Base-by-base conservation (phyloP, 2,797 vertebrate species). In the Liasis olivaceus region DNA sequence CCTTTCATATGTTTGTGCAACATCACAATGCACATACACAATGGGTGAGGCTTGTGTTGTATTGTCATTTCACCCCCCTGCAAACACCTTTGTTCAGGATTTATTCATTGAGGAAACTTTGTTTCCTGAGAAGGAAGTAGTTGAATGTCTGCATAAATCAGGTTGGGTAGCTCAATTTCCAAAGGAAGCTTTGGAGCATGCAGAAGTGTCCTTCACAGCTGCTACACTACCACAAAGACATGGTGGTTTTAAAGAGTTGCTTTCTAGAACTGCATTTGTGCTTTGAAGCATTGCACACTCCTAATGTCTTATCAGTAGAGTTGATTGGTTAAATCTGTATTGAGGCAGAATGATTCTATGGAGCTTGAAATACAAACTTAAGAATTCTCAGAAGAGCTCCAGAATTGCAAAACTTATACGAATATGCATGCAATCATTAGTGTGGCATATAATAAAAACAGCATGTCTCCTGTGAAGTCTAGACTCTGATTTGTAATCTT, bases 401-500 rank as follows among this genome's bases (percentile, higher is more conserved):
- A 90, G 88, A 54, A 77, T 92, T 92, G 63, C 42, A 60, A 77
- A 90, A 92, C 84, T 12, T 90, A 60, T 22, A 87, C 81, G 42
- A 92, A 36, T 54, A 77, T 87, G 88, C 88, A 77, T 87, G 88
- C 59, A 66, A 90, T 93, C 85, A 88, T 91, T 88, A 93, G 81
- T 66, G 69, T 85, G 69, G 59, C 31, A 59, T 84, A 88, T 88
- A 92, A 90, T 90, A 91, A 93, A 90, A 90, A 51, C 92, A 93
- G 85, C 59, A 64, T 31, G 72, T 84, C 92, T 88, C 86, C 86
- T 69, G 12, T 91, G 60, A 88, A 91, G 92, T 93, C 92, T 91
- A 93, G 92, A 93, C 85, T 91, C 28, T 77, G 86, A 91, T 88
- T 88, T 91, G 69, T 93, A 91, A 93, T 88, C 66, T 84, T 87